phyloP scores from a whole-genome alignment of 2,888 invertebrate genomes.

The Congeria kusceri region DNA sequence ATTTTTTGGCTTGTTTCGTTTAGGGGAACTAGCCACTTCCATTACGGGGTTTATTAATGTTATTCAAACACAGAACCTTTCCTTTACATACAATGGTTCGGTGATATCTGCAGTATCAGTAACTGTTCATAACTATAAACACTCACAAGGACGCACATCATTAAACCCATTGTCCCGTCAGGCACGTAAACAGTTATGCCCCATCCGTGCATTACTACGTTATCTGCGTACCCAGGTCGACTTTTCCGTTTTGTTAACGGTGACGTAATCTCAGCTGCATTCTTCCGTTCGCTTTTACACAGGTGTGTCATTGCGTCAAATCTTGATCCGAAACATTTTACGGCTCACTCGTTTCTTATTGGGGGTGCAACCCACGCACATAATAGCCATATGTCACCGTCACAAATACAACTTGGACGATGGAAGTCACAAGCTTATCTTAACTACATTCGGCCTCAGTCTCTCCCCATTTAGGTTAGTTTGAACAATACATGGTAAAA shows the following conservation, averaged over 20 bases:
- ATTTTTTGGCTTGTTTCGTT: slow-evolving; percentile 24
- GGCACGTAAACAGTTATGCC: slow-evolving; percentile 7
- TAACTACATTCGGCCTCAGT: slow-evolving; percentile 32
- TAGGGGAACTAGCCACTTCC: slow-evolving; percentile 31
- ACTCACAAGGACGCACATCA: slow-evolving; percentile 17
- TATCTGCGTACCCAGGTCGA: slow-evolving; percentile 13
- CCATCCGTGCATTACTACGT: slow-evolving; percentile 15
- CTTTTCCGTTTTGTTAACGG: neutral
- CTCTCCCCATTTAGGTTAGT: neutral
- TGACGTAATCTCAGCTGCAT: neutral
- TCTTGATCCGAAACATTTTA: slow-evolving; percentile 10
- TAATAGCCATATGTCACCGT: neutral
- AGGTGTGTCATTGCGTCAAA: neutral
- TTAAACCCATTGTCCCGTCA: slow-evolving; percentile 7
- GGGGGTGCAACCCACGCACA: slow-evolving; percentile 31
- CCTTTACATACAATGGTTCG: neutral
- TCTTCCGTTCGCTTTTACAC: slow-evolving; percentile 11
- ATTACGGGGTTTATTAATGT: neutral
- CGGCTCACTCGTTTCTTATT: slow-evolving; percentile 32
- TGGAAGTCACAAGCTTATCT: slow-evolving; percentile 35
- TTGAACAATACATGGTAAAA: no score
- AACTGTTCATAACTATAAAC: slow-evolving; percentile 10
- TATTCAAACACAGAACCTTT: neutral
- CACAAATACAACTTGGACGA: slow-evolving; percentile 21
- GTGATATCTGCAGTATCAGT: neutral